Conservation (phyloP, 2,797 vertebrate species). For the Brotula barbata region DNA sequence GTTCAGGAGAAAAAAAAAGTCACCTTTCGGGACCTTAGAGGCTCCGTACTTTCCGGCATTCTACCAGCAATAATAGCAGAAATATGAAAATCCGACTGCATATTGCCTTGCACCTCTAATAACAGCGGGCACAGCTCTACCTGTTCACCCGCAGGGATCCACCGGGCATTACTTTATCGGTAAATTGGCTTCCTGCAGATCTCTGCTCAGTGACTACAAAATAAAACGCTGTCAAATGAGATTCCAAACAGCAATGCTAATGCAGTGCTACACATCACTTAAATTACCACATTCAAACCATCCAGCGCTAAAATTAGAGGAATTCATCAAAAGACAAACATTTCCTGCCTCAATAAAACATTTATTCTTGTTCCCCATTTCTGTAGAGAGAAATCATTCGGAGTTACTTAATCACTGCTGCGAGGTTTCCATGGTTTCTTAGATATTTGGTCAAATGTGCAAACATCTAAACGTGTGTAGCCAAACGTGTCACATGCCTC, state of each 20-base stretch:
- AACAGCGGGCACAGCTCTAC: slow-evolving; percentile 53
- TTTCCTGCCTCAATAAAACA: slow-evolving; percentile 8
- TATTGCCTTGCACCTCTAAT: slow-evolving; percentile 37
- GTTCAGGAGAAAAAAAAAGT: too few species aligned
- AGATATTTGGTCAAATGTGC: too few species aligned
- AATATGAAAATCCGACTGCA: slow-evolving; percentile 17
- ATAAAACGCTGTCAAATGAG: slow-evolving; percentile 49
- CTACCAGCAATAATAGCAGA: not conserved
- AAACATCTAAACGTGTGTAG: not conserved
- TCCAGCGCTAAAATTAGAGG: slow-evolving; percentile 22
- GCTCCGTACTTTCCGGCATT: too few species aligned
- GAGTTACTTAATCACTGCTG: too few species aligned
- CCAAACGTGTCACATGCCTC: not conserved
- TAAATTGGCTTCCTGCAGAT: slow-evolving; percentile 56
- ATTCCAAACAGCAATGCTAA: slow-evolving; percentile 59
- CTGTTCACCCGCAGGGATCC: slow-evolving; percentile 55
- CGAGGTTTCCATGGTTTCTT: too few species aligned
- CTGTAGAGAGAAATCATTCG: too few species aligned
- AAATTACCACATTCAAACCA: slow-evolving; percentile 18
- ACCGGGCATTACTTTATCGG: slow-evolving; percentile 64
- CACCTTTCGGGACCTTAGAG: too few species aligned
- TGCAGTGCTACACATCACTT: slow-evolving; percentile 41
- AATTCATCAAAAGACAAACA: slow-evolving; percentile 17
- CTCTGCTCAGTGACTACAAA: slow-evolving; percentile 54
- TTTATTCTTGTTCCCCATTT: too few species aligned